Evolutionary conservation across 2,888 invertebrate genomes (phyloP).

Genomic region (Lacanobia wlatinum): DNA sequence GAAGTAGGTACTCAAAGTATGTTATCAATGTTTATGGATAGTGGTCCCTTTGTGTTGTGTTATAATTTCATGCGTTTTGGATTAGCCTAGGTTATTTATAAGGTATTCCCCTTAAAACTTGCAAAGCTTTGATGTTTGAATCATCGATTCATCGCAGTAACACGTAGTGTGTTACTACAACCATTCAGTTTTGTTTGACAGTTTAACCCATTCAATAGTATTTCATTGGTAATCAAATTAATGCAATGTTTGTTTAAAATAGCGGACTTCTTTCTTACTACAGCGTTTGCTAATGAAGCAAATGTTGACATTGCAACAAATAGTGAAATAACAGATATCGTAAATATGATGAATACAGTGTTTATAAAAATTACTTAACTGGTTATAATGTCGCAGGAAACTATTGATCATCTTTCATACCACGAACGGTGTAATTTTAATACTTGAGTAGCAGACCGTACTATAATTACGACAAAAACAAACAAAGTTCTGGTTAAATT

Average conservation of each 20-base stretch:
- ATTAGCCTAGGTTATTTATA: neutral
- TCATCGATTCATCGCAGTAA: neutral
- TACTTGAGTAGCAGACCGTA: slow-evolving; percentile 48
- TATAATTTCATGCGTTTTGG: slow-evolving; percentile 32
- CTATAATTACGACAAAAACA: slow-evolving; percentile 65
- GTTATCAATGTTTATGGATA: slow-evolving; percentile 49
- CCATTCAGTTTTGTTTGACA: no score
- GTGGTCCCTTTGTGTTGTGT: slow-evolving; percentile 34
- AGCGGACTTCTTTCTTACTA: neutral
- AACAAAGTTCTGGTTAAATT: slow-evolving; percentile 72
- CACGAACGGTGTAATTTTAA: slow-evolving; percentile 55
- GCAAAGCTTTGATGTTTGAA: neutral
- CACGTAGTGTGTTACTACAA: no score
- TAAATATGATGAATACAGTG: neutral
- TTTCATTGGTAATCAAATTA: neutral
- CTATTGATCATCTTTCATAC: slow-evolving; percentile 49
- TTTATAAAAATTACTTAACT: slow-evolving; percentile 31
- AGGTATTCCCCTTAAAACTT: neutral
- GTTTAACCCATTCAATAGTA: neutral
- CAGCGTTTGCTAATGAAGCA: neutral
- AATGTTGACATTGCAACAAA: neutral
- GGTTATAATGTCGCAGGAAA: slow-evolving; percentile 33
- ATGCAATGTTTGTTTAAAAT: neutral
- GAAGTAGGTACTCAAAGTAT: slow-evolving; percentile 45
- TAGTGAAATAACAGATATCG: slow-evolving; percentile 7